Percentiles rank a stretch among this genome's conserved stretches.
These are phyloP conservation scores for Megalurothrips usitatus DNA, from an alignment of 2,888 invertebrate species.

Conservation along the genomic window DNA sequence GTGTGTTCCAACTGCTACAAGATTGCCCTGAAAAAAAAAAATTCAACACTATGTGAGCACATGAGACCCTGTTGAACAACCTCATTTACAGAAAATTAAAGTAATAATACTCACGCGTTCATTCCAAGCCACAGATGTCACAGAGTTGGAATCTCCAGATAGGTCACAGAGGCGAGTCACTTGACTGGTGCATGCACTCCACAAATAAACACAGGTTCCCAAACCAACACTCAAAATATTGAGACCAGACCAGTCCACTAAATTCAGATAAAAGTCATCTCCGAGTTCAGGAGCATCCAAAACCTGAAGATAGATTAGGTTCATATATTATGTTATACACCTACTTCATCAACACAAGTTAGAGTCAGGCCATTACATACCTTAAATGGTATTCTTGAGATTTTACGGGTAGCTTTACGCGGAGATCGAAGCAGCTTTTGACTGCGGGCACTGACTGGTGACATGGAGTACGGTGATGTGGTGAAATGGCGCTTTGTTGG, in stretches of 20 bases:
- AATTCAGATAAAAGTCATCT: slow-evolving; percentile 98
- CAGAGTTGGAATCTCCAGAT: slow-evolving; percentile 82
- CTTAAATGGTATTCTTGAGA: slow-evolving; percentile 97
- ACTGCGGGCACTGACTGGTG: slow-evolving; percentile 92
- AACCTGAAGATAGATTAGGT: slow-evolving; percentile 48
- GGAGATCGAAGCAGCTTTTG: slow-evolving; percentile 92
- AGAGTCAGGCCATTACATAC: slow-evolving; percentile 20
- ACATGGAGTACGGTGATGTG: slow-evolving; percentile 82
- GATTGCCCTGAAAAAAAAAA: slow-evolving; percentile 50
- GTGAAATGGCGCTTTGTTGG: slow-evolving; percentile 32
- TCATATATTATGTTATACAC: neutral
- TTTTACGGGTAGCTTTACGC: slow-evolving; percentile 95
- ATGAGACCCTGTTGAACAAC: neutral
- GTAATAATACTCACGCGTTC: slow-evolving; percentile 64
- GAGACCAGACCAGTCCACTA: slow-evolving; percentile 99
- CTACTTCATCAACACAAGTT: neutral
- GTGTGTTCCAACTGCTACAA: slow-evolving; percentile 97
- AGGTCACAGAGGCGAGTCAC: slow-evolving; percentile 94
- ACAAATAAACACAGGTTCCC: slow-evolving; percentile 95
- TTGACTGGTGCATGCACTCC: slow-evolving; percentile 99
- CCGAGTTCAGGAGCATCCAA: slow-evolving; percentile 94
- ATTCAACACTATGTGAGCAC: neutral
- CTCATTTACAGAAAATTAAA: neutral
- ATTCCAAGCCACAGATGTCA: slow-evolving; percentile 98
- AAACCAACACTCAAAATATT: slow-evolving; percentile 97